Conservation (phyloP, 2,113 vertebrate genomes). For the Podarcis raffonei region DNA sequence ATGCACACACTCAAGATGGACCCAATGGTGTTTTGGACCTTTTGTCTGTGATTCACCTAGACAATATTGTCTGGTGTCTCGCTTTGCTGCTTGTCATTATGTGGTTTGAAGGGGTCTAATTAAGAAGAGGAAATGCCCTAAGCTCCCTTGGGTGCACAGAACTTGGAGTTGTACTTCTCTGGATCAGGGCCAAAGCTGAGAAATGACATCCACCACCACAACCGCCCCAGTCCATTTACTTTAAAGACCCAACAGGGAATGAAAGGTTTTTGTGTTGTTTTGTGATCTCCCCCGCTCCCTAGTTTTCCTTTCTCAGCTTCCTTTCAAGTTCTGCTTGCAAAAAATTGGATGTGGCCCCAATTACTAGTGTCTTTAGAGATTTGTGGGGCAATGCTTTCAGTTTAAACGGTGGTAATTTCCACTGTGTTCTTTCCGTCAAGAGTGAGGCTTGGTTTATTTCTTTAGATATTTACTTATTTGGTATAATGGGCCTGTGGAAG, state of each 20-base stretch:
- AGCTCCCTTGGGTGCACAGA: not conserved
- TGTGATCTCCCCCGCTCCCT: not conserved
- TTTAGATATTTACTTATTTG: slow-evolving; percentile 52
- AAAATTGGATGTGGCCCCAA: slow-evolving; percentile 53
- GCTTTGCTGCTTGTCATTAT: too few species aligned
- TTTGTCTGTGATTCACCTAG: too few species aligned
- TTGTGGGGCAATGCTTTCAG: slow-evolving; percentile 32
- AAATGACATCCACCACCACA: not conserved
- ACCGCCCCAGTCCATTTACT: not conserved
- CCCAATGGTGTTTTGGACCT: too few species aligned
- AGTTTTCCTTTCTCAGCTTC: not conserved
- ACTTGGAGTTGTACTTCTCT: not conserved
- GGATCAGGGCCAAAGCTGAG: not conserved
- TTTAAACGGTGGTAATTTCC: slow-evolving; percentile 58
- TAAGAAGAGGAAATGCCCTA: too few species aligned
- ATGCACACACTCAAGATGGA: too few species aligned
- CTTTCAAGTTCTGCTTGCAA: not conserved
- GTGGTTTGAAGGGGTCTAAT: not conserved
- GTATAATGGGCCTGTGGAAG: slow-evolving; percentile 45
- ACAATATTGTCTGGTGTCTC: too few species aligned
- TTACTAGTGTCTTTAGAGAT: slow-evolving; percentile 65
- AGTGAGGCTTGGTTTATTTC: slow-evolving; percentile 34
- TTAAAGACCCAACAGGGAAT: not conserved
- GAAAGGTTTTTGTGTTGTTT: accelerated
- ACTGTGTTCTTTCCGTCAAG: slow-evolving; percentile 45